Evolutionary conservation across 2,888 invertebrate genomes (phyloP), one percentile per base, ranked within the genome.

Genomic region (Arctia plantaginis): DNA sequence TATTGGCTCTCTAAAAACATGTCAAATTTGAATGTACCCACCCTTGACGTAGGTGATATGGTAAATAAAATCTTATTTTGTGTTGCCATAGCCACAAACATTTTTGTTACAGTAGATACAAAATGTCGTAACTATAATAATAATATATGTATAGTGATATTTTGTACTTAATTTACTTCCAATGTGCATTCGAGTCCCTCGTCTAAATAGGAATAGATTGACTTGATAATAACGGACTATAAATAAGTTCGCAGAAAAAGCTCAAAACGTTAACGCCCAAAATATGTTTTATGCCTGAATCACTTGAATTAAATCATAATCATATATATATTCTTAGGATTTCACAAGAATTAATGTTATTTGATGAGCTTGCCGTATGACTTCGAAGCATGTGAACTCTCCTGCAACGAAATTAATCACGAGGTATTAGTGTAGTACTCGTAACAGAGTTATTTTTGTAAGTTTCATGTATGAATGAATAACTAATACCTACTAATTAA

Each of bases 371-470:
- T 33, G 68, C 33, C 33, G 33, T n/a, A 55, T 69, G 68, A 69
- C 35, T 69, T 69, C 55, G 35, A 66, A 75, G 74, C 69, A 82
- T 73, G 66, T 70, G 65, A 55, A 78, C 69, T 71, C 68, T 67
- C 35, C 72, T 79, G 66, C 59, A 68, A 64, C 69, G 41, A 75
- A 72, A 84, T 81, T 82, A 79, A 79, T 82, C 82, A 79, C 75
- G 66, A 20, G 62, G 2, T 78, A 62, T 70, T 73, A n/a, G 41
- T 67, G 62, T 67, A 69, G 47, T 62, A 64, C 39, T 65, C 70
- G 69, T 72, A 51, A 47, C 47, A 47, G 33, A 66, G 69, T 64
- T 82, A 76, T 82, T 82, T 84, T 79, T 76, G 67, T 64, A 76
- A 68, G 62, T 66, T 65, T 71, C 51, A 47, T 62, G 68, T 74